A percentile compares a stretch with the other conserved stretches of the same genome.
Conservation (phyloP, 2,797 vertebrate species). For the Scleropages formosus region DNA sequence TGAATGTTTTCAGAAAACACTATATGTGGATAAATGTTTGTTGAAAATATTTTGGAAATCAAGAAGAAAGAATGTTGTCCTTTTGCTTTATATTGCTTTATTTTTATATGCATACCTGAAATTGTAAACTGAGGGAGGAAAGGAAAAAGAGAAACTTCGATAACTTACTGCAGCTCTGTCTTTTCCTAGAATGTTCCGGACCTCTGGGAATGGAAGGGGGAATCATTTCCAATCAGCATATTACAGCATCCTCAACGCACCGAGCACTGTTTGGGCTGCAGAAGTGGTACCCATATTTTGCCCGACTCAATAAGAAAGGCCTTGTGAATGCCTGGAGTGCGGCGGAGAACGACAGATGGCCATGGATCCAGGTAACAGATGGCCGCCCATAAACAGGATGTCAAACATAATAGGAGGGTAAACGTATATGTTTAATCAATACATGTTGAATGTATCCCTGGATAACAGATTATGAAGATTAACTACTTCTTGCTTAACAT, state of each 20-base stretch:
- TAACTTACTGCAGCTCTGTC: no score
- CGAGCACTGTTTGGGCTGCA: slow-evolving; percentile 95
- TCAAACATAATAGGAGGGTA: neutral
- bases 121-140: no score
- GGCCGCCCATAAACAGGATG: slow-evolving; percentile 29
- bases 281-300: slow-evolving; percentile 98
- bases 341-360: slow-evolving; percentile 98
- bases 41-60: slow-evolving; percentile 22
- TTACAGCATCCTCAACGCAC: slow-evolving; percentile 96
- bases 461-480: no score
- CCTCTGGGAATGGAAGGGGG: slow-evolving; percentile 96
- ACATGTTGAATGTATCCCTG: slow-evolving; percentile 2
- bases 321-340: slow-evolving; percentile 98
- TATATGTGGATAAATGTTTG: neutral
- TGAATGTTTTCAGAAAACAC: neutral
- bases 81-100: slow-evolving; percentile 34
- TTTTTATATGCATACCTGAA: no score
- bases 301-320: slow-evolving; percentile 96
- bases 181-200: slow-evolving; percentile 84
- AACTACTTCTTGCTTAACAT: no score
- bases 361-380: slow-evolving; percentile 96
- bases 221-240: slow-evolving; percentile 97
- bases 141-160: slow-evolving; percentile 26
- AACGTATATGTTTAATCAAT: slow-evolving; percentile 19
- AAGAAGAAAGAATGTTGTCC: slow-evolving; percentile 20